Conservation (phyloP, 2,797 vertebrate genomes). For the Bovichtus variegatus region DNA sequence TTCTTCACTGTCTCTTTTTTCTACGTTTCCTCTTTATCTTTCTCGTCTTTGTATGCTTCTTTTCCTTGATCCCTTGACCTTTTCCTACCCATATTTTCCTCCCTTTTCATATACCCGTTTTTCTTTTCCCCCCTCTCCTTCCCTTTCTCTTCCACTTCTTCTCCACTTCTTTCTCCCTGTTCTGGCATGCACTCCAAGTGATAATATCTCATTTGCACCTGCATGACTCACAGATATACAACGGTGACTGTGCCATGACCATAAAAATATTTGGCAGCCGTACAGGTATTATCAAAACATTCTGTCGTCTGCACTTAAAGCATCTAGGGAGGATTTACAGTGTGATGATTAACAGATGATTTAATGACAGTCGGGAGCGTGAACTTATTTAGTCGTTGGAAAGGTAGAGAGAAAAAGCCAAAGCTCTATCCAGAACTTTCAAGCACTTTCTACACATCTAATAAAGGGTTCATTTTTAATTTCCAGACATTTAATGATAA, state of each 20-base stretch:
- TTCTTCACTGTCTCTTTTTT: not conserved
- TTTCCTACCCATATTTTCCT: not conserved
- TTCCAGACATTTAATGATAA: not conserved
- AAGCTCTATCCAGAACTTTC: not conserved
- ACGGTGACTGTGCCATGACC: not conserved
- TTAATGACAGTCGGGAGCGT: constrained; percentile 22
- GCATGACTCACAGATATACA: constrained; percentile 2
- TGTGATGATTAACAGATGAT: constrained; percentile 25
- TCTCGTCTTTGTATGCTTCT: not conserved
- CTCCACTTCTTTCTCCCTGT: not conserved
- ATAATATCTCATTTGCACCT: constrained; percentile 2
- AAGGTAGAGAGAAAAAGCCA: not conserved
- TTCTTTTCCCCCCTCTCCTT: not conserved
- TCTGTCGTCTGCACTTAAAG: constrained; percentile 2
- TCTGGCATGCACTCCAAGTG: not conserved
- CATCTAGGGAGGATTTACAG: constrained; percentile 30
- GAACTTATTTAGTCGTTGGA: constrained; percentile 7
- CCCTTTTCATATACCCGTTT: not conserved
- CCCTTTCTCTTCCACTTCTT: not conserved
- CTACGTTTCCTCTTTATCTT: not conserved
- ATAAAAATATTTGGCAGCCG: constrained; percentile 14
- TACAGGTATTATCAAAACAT: constrained; percentile 27
- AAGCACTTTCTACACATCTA: not conserved
- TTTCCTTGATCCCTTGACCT: constrained; percentile 10
- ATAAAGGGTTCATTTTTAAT: not conserved